Percentiles rank a stretch among this genome's conserved stretches.
Evolutionary conservation across 2,113 vertebrate species (phyloP).

Genomic region (Chloroceryle aenea): DNA sequence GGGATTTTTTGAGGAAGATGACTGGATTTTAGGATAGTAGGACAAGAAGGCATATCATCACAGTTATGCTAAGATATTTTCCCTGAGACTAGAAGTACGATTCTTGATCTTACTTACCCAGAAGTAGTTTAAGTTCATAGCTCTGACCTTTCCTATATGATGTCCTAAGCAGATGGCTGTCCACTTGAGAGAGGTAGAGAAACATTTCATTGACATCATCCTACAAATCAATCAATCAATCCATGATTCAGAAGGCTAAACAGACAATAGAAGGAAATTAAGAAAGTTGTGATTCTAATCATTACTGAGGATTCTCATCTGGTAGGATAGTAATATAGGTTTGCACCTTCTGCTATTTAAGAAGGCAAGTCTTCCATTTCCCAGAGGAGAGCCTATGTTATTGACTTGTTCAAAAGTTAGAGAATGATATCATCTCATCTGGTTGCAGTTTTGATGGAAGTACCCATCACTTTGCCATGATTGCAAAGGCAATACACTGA

Average conservation of each 20-base stretch:
- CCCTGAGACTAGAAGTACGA: background rate
- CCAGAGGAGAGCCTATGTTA: background rate
- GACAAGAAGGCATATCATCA: fast-evolving
- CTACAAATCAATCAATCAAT: no score
- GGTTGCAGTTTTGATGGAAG: background rate
- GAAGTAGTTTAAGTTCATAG: background rate
- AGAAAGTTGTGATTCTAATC: background rate
- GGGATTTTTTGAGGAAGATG: background rate
- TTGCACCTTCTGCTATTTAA: background rate
- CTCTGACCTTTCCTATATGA: background rate
- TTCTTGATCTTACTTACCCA: background rate
- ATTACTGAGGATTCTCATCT: background rate
- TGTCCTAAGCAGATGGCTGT: background rate
- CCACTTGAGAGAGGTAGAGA: background rate
- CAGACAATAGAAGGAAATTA: background rate
- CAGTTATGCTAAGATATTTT: background rate
- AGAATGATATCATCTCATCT: background rate
- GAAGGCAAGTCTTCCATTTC: background rate
- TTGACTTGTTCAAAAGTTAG: background rate
- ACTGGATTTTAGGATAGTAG: background rate
- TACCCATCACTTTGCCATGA: background rate
- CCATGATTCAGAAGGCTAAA: background rate
- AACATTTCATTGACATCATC: background rate
- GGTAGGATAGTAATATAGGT: background rate
- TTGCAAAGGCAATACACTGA: background rate